These are phyloP conservation scores for Ophthalmolycus amberensis DNA, from an alignment of 2,113 vertebrate species.

Conservation along the genomic window DNA sequence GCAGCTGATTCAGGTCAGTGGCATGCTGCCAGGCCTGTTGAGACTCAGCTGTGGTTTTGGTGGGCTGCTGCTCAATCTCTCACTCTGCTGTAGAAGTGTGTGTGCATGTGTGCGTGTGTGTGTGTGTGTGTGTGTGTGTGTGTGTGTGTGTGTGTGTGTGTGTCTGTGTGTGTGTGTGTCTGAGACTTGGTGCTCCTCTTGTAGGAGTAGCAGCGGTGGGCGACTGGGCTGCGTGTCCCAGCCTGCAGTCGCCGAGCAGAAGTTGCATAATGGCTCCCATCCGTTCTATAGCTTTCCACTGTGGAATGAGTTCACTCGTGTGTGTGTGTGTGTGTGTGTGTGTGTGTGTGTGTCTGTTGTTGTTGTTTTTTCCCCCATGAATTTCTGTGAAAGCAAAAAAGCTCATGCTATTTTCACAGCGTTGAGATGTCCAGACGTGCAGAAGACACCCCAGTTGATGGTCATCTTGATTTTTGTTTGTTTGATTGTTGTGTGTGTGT, in stretches of 20 bases:
- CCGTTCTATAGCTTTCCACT: slow-evolving; percentile 70
- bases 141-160: not conserved
- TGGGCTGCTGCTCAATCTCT: slow-evolving; percentile 39
- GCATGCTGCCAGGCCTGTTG: slow-evolving; percentile 54
- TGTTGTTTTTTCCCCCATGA: no score
- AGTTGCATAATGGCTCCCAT: slow-evolving; percentile 76
- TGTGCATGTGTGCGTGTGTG: no score
- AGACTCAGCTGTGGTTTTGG: slow-evolving; percentile 56
- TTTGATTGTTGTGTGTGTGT: not conserved
- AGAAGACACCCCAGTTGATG: no score
- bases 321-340: not conserved
- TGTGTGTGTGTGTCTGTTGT: not conserved
- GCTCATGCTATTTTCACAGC: no score
- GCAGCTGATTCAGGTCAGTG: slow-evolving; percentile 49
- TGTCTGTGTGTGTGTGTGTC: slow-evolving; percentile 32
- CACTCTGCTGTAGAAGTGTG: not conserved
- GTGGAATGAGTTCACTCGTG: slow-evolving; percentile 71
- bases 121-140: no score
- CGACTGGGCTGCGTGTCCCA: slow-evolving; percentile 67
- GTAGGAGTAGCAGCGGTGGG: slow-evolving; percentile 33
- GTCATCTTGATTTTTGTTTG: no score
- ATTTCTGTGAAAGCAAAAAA: no score
- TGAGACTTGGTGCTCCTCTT: slow-evolving; percentile 48
- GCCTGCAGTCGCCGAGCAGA: slow-evolving; percentile 61
- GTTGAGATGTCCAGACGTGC: no score